Evolutionary conservation across 2,113 vertebrate species (phyloP), one percentile per base, ranked within the genome.

Genomic region (Macquaria australasica): DNA sequence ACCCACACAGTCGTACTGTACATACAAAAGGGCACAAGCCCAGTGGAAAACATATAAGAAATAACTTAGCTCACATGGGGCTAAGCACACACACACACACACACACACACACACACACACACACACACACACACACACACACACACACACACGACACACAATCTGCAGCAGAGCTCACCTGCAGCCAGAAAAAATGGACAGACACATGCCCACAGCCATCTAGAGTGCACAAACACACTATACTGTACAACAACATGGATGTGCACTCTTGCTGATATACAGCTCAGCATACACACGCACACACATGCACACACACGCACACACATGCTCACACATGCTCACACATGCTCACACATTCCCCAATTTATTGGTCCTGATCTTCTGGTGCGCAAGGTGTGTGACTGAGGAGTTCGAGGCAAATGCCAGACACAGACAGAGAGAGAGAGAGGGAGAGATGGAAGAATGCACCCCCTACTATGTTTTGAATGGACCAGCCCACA

Each of bases 81-180:
- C 82, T 58, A 51, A 43, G n/a, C 53, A 23, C 37, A 63, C 68
- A 70, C 91, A 91, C 94, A 96, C 95, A 95, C 37, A 55, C 71
- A 60, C 64, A 76, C 91, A 90, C 94, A 96, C 95, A 95, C 91
- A 91, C 94, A 96, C 95, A 95, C 91, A 90, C 94, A 96, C 95
- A 95, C 34, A 34, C 34, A 34, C 34, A 34, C 34, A 34, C 34
- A 63, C 67, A 64, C 10, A 41, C 72, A 55, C 48, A 25, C 37
- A 55, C 71, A 69, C 64, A 76, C 31, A 50, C 78, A n/a, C n/a
- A n/a, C n/a, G n/a, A 95, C 91, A 91, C 94, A 96, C 95, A 95
- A 94, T 93, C 92, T 96, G 97, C 96, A 96, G 97, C 97, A 96
- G 95, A 96, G 96, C 95, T 93, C 93, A 95, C 92, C 94, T 95